Percentiles rank a stretch among this genome's conserved stretches.
phyloP scores from a whole-genome alignment of 2,888 invertebrate genomes.

The Drosophila siamana region DNA sequence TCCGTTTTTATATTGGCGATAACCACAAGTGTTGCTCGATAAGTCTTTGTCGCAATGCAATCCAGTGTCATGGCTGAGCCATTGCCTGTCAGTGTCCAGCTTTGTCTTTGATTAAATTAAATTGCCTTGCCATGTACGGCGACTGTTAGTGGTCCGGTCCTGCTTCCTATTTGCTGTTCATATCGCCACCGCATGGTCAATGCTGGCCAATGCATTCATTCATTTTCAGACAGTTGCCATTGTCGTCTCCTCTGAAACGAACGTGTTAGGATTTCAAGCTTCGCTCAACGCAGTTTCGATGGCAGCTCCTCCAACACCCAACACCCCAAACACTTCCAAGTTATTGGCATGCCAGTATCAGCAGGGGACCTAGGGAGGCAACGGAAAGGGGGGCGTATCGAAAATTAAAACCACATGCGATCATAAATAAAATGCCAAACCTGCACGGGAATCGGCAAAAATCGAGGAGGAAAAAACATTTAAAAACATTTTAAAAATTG shows the following conservation, averaged over 20 bases:
- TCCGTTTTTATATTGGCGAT: too few species aligned
- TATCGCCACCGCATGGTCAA: slow-evolving; percentile 16
- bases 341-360: slow-evolving; percentile 38
- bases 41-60: too few species aligned
- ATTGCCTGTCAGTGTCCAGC: too few species aligned
- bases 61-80: too few species aligned
- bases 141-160: slow-evolving; percentile 20
- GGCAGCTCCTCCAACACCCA: slow-evolving; percentile 16
- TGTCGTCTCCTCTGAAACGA: slow-evolving; percentile 58
- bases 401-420: slow-evolving; percentile 64
- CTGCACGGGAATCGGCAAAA: slow-evolving; percentile 44
- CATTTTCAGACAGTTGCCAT: slow-evolving; percentile 59
- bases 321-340: too few species aligned
- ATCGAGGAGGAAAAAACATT: slow-evolving; percentile 31
- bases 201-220: slow-evolving; percentile 58
- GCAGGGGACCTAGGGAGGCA: neutral
- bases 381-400: neutral
- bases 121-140: slow-evolving; percentile 32
- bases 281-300: slow-evolving; percentile 8
- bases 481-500: slow-evolving; percentile 55
- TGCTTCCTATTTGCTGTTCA: slow-evolving; percentile 33
- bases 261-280: slow-evolving; percentile 65
- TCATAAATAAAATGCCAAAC: slow-evolving; percentile 60
- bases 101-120: too few species aligned
- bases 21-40: too few species aligned